A percentile compares a stretch with the other conserved stretches of the same genome.
phyloP scores from a whole-genome alignment of 2,797 vertebrate species.

The Nannoperca australis region DNA sequence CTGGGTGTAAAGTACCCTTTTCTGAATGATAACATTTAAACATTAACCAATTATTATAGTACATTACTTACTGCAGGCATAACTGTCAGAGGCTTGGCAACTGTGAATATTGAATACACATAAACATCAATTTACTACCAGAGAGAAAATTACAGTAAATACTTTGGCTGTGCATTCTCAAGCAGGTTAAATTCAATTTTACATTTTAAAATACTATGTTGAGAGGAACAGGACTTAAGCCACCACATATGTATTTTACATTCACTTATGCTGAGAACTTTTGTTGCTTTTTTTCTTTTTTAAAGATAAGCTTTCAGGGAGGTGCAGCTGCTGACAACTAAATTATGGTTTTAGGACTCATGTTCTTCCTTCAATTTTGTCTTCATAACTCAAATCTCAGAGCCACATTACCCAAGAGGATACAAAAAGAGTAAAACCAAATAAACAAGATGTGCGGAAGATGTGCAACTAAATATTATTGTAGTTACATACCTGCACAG shows the following conservation, averaged over 20 bases:
- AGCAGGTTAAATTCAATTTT: conserved; percentile 50
- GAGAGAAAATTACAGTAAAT: conserved; percentile 37
- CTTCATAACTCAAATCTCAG: conserved; percentile 28
- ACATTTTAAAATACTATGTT: conserved; percentile 42
- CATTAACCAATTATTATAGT: conserved; percentile 17
- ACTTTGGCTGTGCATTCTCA: conserved; percentile 60
- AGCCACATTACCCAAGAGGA: conserved; percentile 12
- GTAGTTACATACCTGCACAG: conserved; percentile 21
- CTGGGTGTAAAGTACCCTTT: conserved; percentile 4
- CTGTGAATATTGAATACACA: conserved; percentile 52
- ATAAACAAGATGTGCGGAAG: background rate
- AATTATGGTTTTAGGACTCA: background rate
- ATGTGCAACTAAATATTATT: background rate
- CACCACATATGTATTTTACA: conserved; percentile 44
- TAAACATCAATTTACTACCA: conserved; percentile 38
- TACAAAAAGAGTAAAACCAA: background rate
- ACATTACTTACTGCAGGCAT: conserved; percentile 39
- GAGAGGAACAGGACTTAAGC: conserved; percentile 37
- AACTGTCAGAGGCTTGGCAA: conserved; percentile 37
- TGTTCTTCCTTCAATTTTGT: conserved; percentile 37
- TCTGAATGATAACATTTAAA: conserved; percentile 32
- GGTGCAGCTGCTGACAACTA: background rate
- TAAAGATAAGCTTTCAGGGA: background rate
- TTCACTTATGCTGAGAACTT: conserved; percentile 28
- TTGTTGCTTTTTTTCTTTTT: background rate